Conservation (phyloP, 2,113 vertebrate genomes). For the Plecturocebus donacophilus region DNA sequence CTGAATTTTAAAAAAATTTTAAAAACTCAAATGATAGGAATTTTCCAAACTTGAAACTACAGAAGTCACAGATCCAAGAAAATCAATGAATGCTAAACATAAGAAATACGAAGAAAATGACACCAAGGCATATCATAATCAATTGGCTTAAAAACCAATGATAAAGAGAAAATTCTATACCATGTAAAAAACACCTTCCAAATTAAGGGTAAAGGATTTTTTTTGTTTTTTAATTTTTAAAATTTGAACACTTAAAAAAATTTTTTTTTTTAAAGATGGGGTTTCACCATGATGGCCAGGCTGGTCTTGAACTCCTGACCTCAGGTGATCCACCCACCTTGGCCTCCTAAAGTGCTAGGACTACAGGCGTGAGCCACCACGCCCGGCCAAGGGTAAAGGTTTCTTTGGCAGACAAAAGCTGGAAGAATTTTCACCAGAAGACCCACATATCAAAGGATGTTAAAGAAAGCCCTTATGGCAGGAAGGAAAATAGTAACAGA, state of each 20-base stretch:
- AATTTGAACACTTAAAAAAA: too few relatives aligned
- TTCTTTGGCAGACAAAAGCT: not conserved
- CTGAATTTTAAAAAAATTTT: too few relatives aligned
- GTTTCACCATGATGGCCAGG: too few relatives aligned
- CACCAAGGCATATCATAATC: not conserved
- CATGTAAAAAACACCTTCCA: too few relatives aligned
- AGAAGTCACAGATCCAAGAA: not conserved
- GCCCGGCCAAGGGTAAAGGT: not conserved
- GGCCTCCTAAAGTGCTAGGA: too few relatives aligned
- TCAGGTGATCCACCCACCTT: too few relatives aligned
- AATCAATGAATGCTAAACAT: rapidly evolving
- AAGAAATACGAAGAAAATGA: not conserved
- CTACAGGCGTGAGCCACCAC: too few relatives aligned
- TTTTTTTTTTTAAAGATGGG: too few relatives aligned
- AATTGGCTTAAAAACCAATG: not conserved
- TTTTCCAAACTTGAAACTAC: not conserved
- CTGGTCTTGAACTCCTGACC: too few relatives aligned
- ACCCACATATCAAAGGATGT: not conserved
- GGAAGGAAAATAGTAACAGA: not conserved
- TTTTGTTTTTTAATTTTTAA: too few relatives aligned
- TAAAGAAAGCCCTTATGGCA: not conserved
- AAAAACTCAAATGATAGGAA: too few relatives aligned
- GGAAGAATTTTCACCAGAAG: not conserved
- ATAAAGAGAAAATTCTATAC: not conserved
- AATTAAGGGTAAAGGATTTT: not conserved